Evolutionary conservation across 2,888 invertebrate genomes (phyloP).

Genomic region (Megamerina dolium): DNA sequence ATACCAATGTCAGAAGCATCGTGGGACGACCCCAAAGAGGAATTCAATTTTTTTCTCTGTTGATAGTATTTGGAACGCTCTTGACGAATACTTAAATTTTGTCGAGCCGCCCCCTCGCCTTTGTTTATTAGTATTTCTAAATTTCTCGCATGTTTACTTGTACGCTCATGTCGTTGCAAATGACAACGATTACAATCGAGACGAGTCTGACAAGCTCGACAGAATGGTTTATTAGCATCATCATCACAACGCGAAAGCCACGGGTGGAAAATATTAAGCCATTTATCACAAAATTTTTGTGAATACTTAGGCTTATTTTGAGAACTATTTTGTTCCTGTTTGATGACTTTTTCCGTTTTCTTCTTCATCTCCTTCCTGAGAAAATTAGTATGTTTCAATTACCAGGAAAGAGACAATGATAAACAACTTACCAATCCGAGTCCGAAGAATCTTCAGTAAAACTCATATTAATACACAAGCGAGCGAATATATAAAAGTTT

Average conservation of each 20-base stretch:
- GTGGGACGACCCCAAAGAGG: conserved; percentile 21
- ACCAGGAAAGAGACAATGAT: no score
- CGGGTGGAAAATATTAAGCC: conserved; percentile 42
- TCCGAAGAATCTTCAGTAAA: conserved; percentile 41
- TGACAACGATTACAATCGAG: conserved; percentile 45
- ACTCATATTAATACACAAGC: no score
- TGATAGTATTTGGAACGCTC: conserved; percentile 41
- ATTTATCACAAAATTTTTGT: conserved; percentile 43
- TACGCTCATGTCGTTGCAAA: conserved; percentile 39
- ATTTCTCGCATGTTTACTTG: conserved; percentile 41
- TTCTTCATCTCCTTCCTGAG: conserved; percentile 38
- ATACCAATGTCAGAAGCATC: conserved; percentile 22
- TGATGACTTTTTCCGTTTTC: conserved; percentile 23
- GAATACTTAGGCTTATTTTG: conserved; percentile 34
- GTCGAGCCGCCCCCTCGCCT: conserved; percentile 35
- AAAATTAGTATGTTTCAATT: conserved; percentile 6
- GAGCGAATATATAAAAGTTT: no score
- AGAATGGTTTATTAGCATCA: conserved; percentile 42
- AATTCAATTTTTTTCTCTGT: conserved; percentile 27
- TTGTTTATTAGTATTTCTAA: conserved; percentile 35
- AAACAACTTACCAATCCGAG: conserved; percentile 40
- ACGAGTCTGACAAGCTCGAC: conserved; percentile 39
- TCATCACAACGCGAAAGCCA: conserved; percentile 36
- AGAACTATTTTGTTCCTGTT: conserved; percentile 18
- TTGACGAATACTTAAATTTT: conserved; percentile 36